Percentiles rank a stretch among this genome's conserved stretches.
Conservation (phyloP, 2,113 vertebrate genomes). For the Felis catus region F.catus_Fca126_mat1.0 CM031421.1:81304501-81305000, state of each 20-base stretch:
- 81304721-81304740: neutral
- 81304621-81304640: neutral
- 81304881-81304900: neutral
- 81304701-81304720: neutral
- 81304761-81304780: neutral
- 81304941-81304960: neutral
- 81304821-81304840: neutral
- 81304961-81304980: neutral
- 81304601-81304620: neutral
- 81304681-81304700: neutral
- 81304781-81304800: neutral
- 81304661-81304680: neutral
- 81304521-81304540: neutral
- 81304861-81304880: neutral
- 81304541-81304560: neutral
- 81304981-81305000: neutral
- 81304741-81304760: neutral
- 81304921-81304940: neutral
- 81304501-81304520: neutral
- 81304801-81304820: neutral
- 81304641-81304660: neutral
- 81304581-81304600: neutral
- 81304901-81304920: neutral
- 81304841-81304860: neutral
- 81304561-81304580: neutral